Evolutionary conservation across 2,888 invertebrate genomes (phyloP), one percentile per base, ranked within the genome.

Genomic region (Meteorus cinctellus): DNA sequence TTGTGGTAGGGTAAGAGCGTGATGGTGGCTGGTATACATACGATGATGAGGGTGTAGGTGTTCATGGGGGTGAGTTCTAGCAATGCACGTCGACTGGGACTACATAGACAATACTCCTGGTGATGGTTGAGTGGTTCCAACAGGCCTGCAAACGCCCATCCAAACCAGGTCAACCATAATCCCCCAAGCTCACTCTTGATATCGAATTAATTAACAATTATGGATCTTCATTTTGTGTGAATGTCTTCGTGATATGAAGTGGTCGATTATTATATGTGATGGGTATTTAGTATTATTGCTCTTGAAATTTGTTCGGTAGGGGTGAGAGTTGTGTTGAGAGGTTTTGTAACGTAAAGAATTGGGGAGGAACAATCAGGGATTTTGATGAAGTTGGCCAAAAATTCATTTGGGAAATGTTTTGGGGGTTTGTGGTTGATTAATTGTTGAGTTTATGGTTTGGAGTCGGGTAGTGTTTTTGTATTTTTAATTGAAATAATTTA

Each of bases 91-190:
- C 34, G 19, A 41, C 19, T 36, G 66, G 66, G 66, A 36, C 16
- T 66, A 24, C 14, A 62, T 16, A 62, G 62, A 62, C 29, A 29
- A 62, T 62, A 14, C 31, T 5, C 14, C 59, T 31, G 65, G 16
- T n/a, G 19, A 62, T 31, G 31, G 62, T 45, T 16, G 48, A 14
- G 68, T 27, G 68, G 14, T 68, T 45, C 12, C 24, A 31, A 16
- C 5, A 31, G 59, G 5, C n/a, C 16, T 14, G 27, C 51, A 48
- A 48, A 69, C 55, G 31, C 24, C 36, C n/a, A 70, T 72, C 68
- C 27, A 62, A 79, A 79, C 74, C 79, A 78, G 79, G 79, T 79
- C 78, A 79, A 29, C 76, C 75, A 67, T 78, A 75, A 76, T 78
- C 68, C 71, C 63, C 41, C 29, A 75, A 74, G 76, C 72, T 76